phyloP scores from a whole-genome alignment of 2,888 invertebrate genomes.

The Calameuta pallipes region DNA sequence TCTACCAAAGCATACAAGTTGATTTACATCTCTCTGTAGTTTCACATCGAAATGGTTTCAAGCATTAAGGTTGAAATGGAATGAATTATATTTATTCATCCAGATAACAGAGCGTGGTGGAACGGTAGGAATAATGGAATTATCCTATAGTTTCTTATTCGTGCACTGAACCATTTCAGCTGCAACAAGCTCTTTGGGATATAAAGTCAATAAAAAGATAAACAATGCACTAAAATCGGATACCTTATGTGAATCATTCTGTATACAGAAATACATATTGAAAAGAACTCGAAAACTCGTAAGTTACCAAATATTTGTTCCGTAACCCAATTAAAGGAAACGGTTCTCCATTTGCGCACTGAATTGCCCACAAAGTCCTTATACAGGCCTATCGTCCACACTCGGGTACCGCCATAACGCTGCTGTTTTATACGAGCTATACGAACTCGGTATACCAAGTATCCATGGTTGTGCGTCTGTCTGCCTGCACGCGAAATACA shows the following conservation, averaged over 20 bases:
- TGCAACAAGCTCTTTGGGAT: neutral
- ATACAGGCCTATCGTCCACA: neutral
- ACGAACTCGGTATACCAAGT: neutral
- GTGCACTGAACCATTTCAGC: neutral
- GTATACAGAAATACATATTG: neutral
- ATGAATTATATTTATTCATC: neutral
- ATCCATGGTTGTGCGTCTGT: neutral
- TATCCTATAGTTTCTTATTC: neutral
- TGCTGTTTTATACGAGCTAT: neutral
- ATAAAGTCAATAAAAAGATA: neutral
- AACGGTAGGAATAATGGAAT: neutral
- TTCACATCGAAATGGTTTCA: neutral
- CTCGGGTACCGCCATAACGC: neutral
- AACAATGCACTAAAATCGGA: neutral
- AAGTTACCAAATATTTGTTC: neutral
- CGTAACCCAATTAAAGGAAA: neutral
- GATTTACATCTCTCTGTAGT: neutral
- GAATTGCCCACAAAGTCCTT: neutral
- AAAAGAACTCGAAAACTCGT: neutral
- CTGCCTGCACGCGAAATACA: neutral
- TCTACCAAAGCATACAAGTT: neutral
- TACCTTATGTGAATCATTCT: neutral
- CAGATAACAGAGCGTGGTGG: neutral
- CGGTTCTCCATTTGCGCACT: neutral
- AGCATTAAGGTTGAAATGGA: neutral